Base-by-base conservation (phyloP, 1,140 invertebrate species). In the Andrena cerasifolii region DNA sequence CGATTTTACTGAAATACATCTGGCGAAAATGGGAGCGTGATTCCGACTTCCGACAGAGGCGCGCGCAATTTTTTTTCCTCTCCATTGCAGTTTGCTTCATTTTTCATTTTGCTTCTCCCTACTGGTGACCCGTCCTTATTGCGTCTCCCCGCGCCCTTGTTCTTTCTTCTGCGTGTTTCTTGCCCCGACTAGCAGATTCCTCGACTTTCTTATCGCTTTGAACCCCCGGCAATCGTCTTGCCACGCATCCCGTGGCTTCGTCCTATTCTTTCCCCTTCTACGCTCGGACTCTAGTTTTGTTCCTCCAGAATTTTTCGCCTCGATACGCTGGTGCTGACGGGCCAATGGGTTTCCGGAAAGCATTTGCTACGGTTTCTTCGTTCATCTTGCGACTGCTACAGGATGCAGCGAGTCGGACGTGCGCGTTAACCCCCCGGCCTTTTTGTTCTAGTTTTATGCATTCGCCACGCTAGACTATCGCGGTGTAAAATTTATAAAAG, bases 311-410 rank as follows among this genome's bases (percentile, higher is more conserved):
- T 85, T 84, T 85, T 40, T 40, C 72, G 76, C 53, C 67, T 54
- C 76, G 59, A 68, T 79, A 76, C 80, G 73, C 53, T 56, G 58
- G 14, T 59, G 72, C 73, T 78, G 79, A 85, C 80, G 63, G 77
- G 75, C 78, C 80, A 86, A 86, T 78, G 83, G 77, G 40, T 85
- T 86, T 83, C 83, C 80, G 83, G 83, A 73, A 80, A 85, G 79
- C 80, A 79, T 86, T 82, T 78, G 80, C 76, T 73, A 79, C 59
- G 65, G 72, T 75, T 82, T 85, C 83, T 86, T 86, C 73, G 74
- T 58, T 77, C 78, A 77, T 85, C 76, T 49, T 36, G 56, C 65
- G 56, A 66, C 71, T 68, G 68, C 31, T 63, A 53, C 77, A 75
- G 62, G 73, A 75, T 75, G 54, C 40, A 24, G 5, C 10, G 66